Conservation (phyloP, 2,797 vertebrate species). For the Neosilurus hyrtlii region DNA sequence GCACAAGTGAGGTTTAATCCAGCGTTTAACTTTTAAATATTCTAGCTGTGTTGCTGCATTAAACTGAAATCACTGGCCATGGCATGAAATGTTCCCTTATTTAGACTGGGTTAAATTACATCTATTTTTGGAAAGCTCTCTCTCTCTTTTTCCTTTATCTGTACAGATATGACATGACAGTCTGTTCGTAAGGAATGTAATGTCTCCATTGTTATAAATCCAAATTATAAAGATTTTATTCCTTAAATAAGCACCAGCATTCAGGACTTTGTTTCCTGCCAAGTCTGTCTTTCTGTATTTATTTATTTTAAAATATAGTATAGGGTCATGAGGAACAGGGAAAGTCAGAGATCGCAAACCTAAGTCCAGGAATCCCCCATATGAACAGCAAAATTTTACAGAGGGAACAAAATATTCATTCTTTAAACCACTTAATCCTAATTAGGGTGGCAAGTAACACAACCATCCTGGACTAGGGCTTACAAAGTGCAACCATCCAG, state of each 20-base stretch:
- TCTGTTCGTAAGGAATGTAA: constrained; percentile 39
- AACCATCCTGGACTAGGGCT: too few species aligned
- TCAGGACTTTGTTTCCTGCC: constrained; percentile 7
- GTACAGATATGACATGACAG: constrained; percentile 50
- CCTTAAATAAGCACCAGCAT: constrained; percentile 24
- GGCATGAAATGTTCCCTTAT: constrained; percentile 13
- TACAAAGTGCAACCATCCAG: too few species aligned
- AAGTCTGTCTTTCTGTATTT: not conserved
- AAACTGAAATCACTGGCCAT: not conserved
- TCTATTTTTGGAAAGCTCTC: constrained; percentile 24
- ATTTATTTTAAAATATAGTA: not conserved
- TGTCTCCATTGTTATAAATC: constrained; percentile 43
- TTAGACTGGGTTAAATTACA: constrained; percentile 39
- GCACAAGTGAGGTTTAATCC: not conserved
- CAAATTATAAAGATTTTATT: constrained; percentile 21
- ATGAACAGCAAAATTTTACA: too few species aligned
- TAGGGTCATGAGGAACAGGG: not conserved
- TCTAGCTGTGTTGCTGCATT: not conserved
- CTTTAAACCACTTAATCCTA: too few species aligned
- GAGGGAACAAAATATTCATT: too few species aligned
- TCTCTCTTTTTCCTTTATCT: constrained; percentile 17
- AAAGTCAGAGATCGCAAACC: too few species aligned
- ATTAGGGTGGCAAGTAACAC: too few species aligned
- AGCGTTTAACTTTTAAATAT: not conserved
- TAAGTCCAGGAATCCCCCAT: too few species aligned